Base-by-base conservation (phyloP, 2,888 invertebrate species). In the Acleris emargana region DNA sequence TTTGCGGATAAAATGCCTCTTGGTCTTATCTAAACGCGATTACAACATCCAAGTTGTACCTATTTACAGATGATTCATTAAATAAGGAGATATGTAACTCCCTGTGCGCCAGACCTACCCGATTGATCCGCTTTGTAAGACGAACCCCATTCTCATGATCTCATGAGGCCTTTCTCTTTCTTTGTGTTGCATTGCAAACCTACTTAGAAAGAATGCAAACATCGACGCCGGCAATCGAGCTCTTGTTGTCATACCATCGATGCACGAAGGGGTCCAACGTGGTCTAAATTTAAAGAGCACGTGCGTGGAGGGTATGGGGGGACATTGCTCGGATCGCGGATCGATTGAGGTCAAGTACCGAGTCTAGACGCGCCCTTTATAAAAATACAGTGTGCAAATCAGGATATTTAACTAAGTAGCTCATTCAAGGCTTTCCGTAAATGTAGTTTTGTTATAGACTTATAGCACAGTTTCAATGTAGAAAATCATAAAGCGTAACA, bases 291-390 rank as follows among this genome's bases (percentile, higher is more conserved):
- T 84, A 85, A 72, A 70, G 64, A 81, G 86, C 91, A 90, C 90
- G 90, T 89, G 89, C 78, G 78, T 71, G 67, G 64, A 66, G 55
- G 64, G 63, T 64, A 69, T 72, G 76, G 73, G 81, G 82, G 83
- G 82, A 85, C 85, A 84, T 76, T 80, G 83, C 80, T 80, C 83
- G 73, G 72, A 72, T 69, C 80, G 75, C 73, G 76, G 74, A 76
- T 73, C 74, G 74, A 84, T 87, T 87, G 82, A 78, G 89, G 89
- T 89, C 89, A 88, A 81, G 80, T 80, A 73, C 79, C 82, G 9
- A 22, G 80, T 84, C 82, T 84, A 80, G 79, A 81, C 82, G 62
- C 55, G 59, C 66, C 62, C 64, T 67, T 20, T 54, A 50, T 28
- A 49, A 49, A 64, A 43, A 50, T 22, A 50, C 6, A 45, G 17